A percentile compares a stretch with the other conserved stretches of the same genome.
Evolutionary conservation across 2,797 vertebrate species (phyloP).

Genomic region (Brotula barbata): DNA sequence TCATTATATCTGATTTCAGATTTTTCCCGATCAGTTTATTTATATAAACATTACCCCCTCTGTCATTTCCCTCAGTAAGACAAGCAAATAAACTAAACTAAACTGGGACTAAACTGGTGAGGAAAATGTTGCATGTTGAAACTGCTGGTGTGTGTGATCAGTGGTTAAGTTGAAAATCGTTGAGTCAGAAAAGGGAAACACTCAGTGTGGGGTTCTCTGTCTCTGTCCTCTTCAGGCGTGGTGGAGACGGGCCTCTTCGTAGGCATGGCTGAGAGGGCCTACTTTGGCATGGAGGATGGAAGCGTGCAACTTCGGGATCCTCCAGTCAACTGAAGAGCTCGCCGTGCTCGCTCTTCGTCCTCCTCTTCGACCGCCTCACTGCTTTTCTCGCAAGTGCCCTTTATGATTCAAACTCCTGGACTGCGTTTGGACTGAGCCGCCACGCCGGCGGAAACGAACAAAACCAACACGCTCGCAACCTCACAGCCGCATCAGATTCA

Average conservation of each 20-base stretch:
- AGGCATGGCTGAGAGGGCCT: conserved; percentile 91
- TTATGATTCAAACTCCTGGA: not conserved
- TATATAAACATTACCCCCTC: too few relatives aligned
- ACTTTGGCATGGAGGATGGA: conserved; percentile 96
- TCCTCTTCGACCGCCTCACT: conserved; percentile 23
- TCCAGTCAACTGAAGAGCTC: conserved; percentile 69
- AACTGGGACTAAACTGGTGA: too few relatives aligned
- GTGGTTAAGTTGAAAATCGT: too few relatives aligned
- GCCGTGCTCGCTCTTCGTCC: fast-evolving
- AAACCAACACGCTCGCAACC: not conserved
- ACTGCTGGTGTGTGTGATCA: too few relatives aligned
- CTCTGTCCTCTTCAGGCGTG: conserved; percentile 80
- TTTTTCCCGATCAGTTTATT: too few relatives aligned
- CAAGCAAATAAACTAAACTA: too few relatives aligned
- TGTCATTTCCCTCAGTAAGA: too few relatives aligned
- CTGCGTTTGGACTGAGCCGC: conserved; percentile 12
- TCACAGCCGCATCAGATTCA: not conserved
- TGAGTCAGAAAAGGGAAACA: too few relatives aligned
- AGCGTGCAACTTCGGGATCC: conserved; percentile 84
- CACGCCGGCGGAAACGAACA: conserved; percentile 7
- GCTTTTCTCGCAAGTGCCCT: conserved; percentile 59
- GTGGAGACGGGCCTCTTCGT: conserved; percentile 98
- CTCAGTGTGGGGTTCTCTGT: not conserved
- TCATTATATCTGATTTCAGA: too few relatives aligned
- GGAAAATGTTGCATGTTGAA: too few relatives aligned